phyloP scores from a whole-genome alignment of 2,797 vertebrate genomes.

The Propithecus deckenii region DNA sequence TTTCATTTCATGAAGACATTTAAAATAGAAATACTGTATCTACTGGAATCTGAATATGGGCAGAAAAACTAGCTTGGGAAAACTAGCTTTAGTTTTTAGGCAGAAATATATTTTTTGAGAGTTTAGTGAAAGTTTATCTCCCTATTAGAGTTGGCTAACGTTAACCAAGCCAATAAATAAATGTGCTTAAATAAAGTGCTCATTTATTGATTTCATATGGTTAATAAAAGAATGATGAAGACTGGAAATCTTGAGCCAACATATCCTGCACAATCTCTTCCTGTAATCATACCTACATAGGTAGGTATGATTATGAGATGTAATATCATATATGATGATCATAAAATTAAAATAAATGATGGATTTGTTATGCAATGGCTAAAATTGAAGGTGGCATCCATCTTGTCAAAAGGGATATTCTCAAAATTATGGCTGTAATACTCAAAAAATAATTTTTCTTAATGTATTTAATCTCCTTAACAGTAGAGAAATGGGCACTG shows the following conservation, averaged over 20 bases:
- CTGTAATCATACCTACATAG: not conserved
- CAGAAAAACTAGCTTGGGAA: not conserved
- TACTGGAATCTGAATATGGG: not conserved
- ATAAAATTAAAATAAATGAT: not conserved
- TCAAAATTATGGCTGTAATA: not conserved
- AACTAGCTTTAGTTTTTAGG: not conserved
- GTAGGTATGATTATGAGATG: not conserved
- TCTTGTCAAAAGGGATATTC: not conserved
- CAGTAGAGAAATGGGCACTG: not conserved
- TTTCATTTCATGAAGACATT: constrained; percentile 1
- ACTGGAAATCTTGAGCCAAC: not conserved
- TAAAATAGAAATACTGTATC: not conserved
- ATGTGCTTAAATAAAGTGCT: not conserved
- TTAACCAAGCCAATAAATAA: not conserved
- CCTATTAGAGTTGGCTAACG: not conserved
- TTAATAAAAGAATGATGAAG: not conserved
- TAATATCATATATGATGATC: not conserved
- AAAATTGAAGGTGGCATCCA: not conserved
- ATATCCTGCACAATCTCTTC: not conserved
- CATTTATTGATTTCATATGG: not conserved
- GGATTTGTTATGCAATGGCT: not conserved
- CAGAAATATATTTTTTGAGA: not conserved
- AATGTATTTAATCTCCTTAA: not conserved
- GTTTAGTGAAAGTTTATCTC: not conserved
- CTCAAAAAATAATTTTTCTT: not conserved